Evolutionary conservation across 2,797 vertebrate species (phyloP), one percentile per base, ranked within the genome.

Genomic region (Chaetophractus vellerosus): DNA sequence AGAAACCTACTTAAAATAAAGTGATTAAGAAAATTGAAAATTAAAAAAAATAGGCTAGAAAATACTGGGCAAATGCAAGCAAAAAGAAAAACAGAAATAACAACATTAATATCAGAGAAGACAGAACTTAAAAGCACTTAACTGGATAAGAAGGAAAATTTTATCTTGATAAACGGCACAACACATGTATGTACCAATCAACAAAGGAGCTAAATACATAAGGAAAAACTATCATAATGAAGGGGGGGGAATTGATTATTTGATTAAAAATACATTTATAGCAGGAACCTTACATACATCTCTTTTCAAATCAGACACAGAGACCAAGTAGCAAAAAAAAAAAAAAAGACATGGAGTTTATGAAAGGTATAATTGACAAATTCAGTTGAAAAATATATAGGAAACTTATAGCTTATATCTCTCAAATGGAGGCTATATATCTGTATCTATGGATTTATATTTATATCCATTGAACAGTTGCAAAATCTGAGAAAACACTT

Each of bases 191-290:
- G 61, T 33, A 33, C 45, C 41, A 9, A 45, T 45, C 10, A 45
- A 45, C 6, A 33, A 10, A 79, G 9, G 48, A 15, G 9, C 36
- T 52, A 57, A 80, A 15, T 38, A 21, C 21, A 59, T 19, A 74
- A 55, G 18, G 45, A 24, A 48, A 59, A 63, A 16, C 26, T 15
- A 4, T 50, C 48, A 57, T 2, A 31, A 57, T 74, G 23, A 33
- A 86, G 66, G 26, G 18, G 26, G 18, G 28, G 6, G 80, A 21
- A n/a, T 31, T 72, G 24, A 90, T 72, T 85, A 64, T 72, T 31
- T 80, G 24, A 90, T 72, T 85, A 64, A 80, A 85, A 91, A 74
- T 59, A 26, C 19, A 57, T 57, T 38, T n/a, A n/a, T 33, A 48
- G 11, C 26, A 19, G 23, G 38, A 81, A 55, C 74, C 33, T 72